A percentile compares a stretch with the other conserved stretches of the same genome.
These are phyloP conservation scores for Diachasma alloeum DNA, from an alignment of 1,140 invertebrate genomes.

Conservation along the genomic window DNA sequence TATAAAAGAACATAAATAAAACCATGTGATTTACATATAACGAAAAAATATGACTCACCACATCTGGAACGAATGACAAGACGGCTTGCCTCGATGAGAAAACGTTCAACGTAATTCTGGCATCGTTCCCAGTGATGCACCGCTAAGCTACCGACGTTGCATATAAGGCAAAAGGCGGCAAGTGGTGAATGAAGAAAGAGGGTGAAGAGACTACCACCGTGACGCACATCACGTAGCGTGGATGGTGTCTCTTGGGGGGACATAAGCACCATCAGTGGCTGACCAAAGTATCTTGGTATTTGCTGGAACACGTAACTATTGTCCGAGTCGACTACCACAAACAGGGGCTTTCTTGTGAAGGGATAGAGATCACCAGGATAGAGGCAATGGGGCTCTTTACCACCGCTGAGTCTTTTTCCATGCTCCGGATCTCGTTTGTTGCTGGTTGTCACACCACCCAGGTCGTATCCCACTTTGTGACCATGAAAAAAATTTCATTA, in stretches of 20 bases:
- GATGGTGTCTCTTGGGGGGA: constrained; percentile 90
- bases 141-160: constrained; percentile 86
- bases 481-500: constrained; percentile 30
- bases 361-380: constrained; percentile 94
- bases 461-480: constrained; percentile 85
- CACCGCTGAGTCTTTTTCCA: constrained; percentile 70
- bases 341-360: constrained; percentile 90
- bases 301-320: constrained; percentile 95
- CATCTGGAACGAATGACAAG: constrained; percentile 84
- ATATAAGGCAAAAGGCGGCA: constrained; percentile 92
- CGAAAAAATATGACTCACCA: constrained; percentile 68
- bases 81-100: constrained; percentile 87
- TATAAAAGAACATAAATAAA: constrained; percentile 19
- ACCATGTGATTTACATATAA: not conserved
- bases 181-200: constrained; percentile 94
- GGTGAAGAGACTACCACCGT: constrained; percentile 93
- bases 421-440: constrained; percentile 80
- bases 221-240: constrained; percentile 86
- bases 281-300: constrained; percentile 91
- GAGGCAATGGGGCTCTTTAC: constrained; percentile 86
- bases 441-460: constrained; percentile 90
- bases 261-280: constrained; percentile 94
- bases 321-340: constrained; percentile 94
- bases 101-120: constrained; percentile 86
- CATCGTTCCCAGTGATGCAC: constrained; percentile 91